phyloP scores from a whole-genome alignment of 2,797 vertebrate species.

The Gypaetus barbatus region DNA sequence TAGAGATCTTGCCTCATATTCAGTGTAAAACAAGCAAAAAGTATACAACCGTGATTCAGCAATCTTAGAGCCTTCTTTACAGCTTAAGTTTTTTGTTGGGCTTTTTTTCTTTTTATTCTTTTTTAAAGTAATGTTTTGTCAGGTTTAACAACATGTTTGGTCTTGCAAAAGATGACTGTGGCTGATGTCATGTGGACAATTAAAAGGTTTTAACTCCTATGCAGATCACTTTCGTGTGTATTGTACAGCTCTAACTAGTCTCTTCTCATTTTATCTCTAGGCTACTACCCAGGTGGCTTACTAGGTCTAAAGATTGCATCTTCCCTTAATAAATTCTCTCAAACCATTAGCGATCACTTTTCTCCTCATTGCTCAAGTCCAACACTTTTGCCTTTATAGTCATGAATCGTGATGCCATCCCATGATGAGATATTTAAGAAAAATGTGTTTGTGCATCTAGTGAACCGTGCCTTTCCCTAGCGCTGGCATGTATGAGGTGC shows the following conservation, averaged over 20 bases:
- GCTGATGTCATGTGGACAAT: background rate
- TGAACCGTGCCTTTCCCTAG: background rate
- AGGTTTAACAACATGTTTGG: background rate
- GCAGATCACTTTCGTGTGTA: background rate
- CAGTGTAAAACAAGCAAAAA: background rate
- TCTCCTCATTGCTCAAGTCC: background rate
- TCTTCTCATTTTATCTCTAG: background rate
- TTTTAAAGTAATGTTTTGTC: background rate
- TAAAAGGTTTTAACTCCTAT: background rate
- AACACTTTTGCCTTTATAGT: background rate
- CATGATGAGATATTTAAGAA: background rate
- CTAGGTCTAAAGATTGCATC: background rate
- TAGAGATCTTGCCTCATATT: background rate
- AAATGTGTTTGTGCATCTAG: background rate
- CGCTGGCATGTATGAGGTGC: background rate
- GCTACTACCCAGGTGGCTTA: background rate
- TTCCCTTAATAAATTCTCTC: background rate
- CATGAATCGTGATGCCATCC: background rate
- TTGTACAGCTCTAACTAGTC: background rate
- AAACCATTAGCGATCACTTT: background rate
- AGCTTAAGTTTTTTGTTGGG: background rate
- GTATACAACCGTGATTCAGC: background rate
- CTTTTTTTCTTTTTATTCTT: background rate
- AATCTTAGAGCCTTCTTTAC: background rate
- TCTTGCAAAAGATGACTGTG: background rate